Evolutionary conservation across 2,113 vertebrate genomes (phyloP).

Genomic region (Cyanoramphus novaezelandiae): DNA sequence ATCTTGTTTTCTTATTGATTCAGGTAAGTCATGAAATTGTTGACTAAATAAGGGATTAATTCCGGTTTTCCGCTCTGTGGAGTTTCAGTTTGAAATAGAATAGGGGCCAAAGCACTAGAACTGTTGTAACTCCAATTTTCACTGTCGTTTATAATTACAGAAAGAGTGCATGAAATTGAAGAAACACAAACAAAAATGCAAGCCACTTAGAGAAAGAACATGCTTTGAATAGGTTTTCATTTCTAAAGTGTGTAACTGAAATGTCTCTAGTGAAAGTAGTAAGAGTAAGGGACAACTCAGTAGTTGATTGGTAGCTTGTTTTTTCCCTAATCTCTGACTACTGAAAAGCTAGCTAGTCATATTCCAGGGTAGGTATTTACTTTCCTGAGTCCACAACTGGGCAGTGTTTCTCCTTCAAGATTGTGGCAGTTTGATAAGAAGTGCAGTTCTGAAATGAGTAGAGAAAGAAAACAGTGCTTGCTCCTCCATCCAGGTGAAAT

Average conservation of each 20-base stretch:
- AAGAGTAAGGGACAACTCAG: neutral
- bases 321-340: neutral
- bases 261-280: neutral
- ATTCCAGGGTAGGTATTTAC: neutral
- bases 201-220: neutral
- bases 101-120: neutral
- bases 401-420: neutral
- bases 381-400: neutral
- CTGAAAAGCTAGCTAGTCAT: neutral
- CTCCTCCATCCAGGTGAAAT: neutral
- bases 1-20: conserved; percentile 88
- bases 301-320: neutral
- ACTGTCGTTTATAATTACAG: neutral
- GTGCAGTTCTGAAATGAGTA: neutral
- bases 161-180: neutral
- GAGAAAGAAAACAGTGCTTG: neutral
- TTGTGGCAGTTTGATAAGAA: neutral
- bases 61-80: neutral
- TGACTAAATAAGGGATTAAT: neutral
- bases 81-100: neutral
- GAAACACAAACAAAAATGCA: neutral
- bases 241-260: neutral
- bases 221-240: neutral
- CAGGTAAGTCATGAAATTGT: conserved; percentile 77
- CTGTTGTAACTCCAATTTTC: neutral